A percentile compares a stretch with the other conserved stretches of the same genome.
phyloP scores from a whole-genome alignment of 2,113 vertebrate species.

The Orientallactaga bullata region DNA sequence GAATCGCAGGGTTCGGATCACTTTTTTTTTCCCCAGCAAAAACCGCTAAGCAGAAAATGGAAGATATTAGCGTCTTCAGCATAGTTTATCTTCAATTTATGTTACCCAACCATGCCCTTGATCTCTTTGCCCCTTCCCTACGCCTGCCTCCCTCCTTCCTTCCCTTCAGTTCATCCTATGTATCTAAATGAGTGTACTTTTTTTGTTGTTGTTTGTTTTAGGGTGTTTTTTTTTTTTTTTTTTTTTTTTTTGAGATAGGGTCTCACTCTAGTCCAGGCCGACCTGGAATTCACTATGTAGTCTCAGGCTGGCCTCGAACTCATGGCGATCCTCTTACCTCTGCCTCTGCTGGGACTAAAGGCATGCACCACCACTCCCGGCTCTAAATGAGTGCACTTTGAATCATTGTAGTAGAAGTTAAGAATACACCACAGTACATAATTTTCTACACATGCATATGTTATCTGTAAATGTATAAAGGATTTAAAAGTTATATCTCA shows the following conservation, averaged over 20 bases:
- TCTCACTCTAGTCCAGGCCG: no score
- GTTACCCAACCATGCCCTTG: neutral
- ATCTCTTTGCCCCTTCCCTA: neutral
- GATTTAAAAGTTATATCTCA: neutral
- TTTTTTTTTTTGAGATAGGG: no score
- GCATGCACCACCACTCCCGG: no score
- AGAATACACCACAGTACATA: neutral
- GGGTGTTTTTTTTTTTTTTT: no score
- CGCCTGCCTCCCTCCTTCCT: neutral
- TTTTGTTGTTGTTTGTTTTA: no score
- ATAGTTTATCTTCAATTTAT: neutral
- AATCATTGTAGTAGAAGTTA: neutral
- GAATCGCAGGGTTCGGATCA: neutral
- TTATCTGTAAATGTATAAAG: neutral
- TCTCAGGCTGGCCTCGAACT: no score
- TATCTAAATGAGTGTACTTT: neutral
- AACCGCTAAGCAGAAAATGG: neutral
- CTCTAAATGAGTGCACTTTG: neutral
- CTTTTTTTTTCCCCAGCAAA: neutral
- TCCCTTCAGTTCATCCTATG: neutral
- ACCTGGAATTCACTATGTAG: no score
- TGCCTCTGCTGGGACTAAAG: no score
- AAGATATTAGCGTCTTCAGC: neutral
- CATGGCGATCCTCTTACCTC: no score
- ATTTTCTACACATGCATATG: neutral